These are phyloP conservation scores for Sylvia borin DNA, from an alignment of 2,797 vertebrate genomes.

Conservation along the genomic window DNA sequence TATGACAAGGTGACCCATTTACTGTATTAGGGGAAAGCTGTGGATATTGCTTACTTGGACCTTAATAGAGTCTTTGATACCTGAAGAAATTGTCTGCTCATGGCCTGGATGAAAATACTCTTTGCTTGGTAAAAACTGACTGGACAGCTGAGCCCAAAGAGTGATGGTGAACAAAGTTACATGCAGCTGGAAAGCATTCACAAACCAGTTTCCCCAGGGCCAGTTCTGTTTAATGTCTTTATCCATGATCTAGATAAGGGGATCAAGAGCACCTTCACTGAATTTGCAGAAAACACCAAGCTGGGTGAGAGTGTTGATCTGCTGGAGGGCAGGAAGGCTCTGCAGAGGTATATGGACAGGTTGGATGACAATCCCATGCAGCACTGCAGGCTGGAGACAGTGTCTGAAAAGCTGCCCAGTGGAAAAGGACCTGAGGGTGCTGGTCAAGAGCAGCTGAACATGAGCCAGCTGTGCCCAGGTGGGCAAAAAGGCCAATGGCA, in stretches of 20 bases:
- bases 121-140: neutral
- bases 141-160: neutral
- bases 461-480: neutral
- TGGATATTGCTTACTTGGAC: neutral
- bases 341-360: neutral
- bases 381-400: neutral
- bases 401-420: neutral
- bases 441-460: neutral
- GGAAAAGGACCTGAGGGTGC: neutral
- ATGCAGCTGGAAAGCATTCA: accelerated
- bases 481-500: neutral
- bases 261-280: neutral
- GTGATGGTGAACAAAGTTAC: neutral
- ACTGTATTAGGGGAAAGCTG: neutral
- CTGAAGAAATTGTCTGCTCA: neutral
- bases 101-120: accelerated
- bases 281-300: neutral
- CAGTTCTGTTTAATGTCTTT: neutral
- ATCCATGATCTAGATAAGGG: accelerated
- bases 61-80: neutral
- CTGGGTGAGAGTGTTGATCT: neutral
- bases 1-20: accelerated
- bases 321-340: neutral
- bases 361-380: neutral
- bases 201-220: neutral